Conservation (phyloP, 2,113 vertebrate species). For the Amphiprion ocellaris region DNA sequence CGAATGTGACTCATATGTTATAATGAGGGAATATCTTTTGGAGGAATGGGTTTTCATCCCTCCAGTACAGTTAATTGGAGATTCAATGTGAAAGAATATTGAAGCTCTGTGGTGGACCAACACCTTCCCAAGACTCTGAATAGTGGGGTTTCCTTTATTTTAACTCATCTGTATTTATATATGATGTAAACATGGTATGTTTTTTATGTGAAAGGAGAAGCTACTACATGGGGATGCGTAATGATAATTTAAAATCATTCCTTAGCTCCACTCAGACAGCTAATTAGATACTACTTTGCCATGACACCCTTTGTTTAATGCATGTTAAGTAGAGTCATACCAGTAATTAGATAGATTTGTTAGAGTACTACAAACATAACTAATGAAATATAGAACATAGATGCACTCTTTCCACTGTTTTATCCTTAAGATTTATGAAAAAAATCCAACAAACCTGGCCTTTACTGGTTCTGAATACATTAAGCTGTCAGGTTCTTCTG, state of each 20-base stretch:
- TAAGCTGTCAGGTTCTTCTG: conserved; percentile 24
- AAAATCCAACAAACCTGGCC: not conserved
- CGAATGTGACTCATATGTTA: too few relatives aligned
- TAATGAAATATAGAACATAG: not conserved
- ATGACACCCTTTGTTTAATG: conserved; percentile 1
- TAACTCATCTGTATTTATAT: not conserved
- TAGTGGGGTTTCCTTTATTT: too few relatives aligned
- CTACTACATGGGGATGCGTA: not conserved
- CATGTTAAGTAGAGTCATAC: not conserved
- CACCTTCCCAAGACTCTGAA: too few relatives aligned
- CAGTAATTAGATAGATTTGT: conserved; percentile 8
- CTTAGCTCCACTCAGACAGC: not conserved
- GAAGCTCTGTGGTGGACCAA: too few relatives aligned
- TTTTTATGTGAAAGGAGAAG: not conserved
- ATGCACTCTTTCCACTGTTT: not conserved
- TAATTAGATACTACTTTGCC: not conserved
- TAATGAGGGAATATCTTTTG: too few relatives aligned
- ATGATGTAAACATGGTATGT: not conserved
- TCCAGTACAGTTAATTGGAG: too few relatives aligned
- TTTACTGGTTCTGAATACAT: conserved; percentile 12
- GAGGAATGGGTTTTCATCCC: too few relatives aligned
- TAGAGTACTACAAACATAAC: not conserved
- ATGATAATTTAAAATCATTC: conserved; percentile 14
- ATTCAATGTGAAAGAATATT: too few relatives aligned
- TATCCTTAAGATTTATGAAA: not conserved